These are phyloP conservation scores for Proales similis DNA, from an alignment of 1,140 invertebrate species.

Conservation along the genomic window DNA sequence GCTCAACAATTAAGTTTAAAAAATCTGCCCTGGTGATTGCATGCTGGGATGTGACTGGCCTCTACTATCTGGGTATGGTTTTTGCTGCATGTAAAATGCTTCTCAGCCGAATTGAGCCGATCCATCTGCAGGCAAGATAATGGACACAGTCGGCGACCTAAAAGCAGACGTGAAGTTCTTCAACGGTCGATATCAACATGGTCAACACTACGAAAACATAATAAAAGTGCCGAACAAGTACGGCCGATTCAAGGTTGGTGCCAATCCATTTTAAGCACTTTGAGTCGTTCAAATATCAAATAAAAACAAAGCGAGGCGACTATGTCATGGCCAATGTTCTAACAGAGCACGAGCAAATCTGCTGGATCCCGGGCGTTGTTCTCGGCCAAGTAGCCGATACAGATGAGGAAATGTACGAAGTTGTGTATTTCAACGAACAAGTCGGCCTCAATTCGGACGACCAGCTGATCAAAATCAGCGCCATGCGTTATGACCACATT, in stretches of 20 bases:
- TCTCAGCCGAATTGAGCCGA: neutral
- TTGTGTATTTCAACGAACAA: constrained; percentile 10
- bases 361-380: constrained; percentile 30
- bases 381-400: neutral
- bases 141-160: neutral
- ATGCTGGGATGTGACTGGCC: constrained; percentile 24
- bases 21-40: constrained; percentile 11
- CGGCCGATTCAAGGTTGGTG: neutral
- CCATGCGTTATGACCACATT: neutral
- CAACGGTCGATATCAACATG: constrained; percentile 1
- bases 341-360: constrained; percentile 16
- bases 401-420: constrained; percentile 6
- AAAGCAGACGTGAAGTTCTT: constrained; percentile 14
- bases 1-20: constrained; percentile 8
- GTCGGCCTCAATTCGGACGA: constrained; percentile 4
- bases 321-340: constrained; percentile 35
- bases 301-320: constrained; percentile 15
- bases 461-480: constrained; percentile 28
- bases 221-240: constrained; percentile 21
- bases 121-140: constrained; percentile 8
- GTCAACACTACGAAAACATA: constrained; percentile 14
- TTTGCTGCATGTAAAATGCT: neutral
- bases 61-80: constrained; percentile 24
- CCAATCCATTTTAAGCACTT: neutral
- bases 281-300: neutral